Percentiles rank a stretch among this genome's conserved stretches.
Evolutionary conservation across 2,888 invertebrate species (phyloP).

Genomic region (Pegoplata infirma): DNA sequence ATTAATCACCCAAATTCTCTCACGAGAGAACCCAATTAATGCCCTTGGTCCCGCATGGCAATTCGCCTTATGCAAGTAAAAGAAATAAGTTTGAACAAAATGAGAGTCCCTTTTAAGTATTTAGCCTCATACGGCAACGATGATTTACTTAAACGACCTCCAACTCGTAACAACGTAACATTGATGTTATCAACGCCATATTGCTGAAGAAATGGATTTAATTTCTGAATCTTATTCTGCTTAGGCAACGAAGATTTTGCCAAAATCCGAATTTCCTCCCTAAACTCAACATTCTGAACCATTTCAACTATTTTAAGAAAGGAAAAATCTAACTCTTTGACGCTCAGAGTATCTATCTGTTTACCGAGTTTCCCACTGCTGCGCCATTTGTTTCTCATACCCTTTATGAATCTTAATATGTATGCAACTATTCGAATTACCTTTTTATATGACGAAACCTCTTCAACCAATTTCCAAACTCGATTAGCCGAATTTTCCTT

Average conservation of each 20-base stretch:
- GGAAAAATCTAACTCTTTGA: not conserved
- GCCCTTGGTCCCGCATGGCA: no score
- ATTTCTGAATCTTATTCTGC: no score
- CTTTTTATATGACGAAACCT: no score
- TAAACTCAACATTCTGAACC: no score
- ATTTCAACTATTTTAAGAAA: no score
- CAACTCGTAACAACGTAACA: not conserved
- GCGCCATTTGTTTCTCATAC: not conserved
- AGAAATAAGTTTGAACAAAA: no score
- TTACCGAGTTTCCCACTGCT: not conserved
- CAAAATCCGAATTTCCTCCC: no score
- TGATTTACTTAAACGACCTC: constrained; percentile 5
- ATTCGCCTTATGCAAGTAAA: no score
- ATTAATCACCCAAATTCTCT: no score
- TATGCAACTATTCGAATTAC: no score
- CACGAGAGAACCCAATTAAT: no score
- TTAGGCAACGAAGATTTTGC: not conserved
- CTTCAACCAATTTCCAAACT: not conserved
- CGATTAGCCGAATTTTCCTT: not conserved
- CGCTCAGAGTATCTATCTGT: not conserved
- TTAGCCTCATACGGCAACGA: constrained; percentile 1
- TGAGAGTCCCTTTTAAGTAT: not conserved
- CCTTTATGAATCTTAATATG: not conserved
- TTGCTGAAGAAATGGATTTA: not conserved
- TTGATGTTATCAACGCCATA: not conserved